These are phyloP conservation scores for Melangyna quadrimaculata DNA, from an alignment of 2,888 invertebrate genomes.

Conservation along the genomic window DNA sequence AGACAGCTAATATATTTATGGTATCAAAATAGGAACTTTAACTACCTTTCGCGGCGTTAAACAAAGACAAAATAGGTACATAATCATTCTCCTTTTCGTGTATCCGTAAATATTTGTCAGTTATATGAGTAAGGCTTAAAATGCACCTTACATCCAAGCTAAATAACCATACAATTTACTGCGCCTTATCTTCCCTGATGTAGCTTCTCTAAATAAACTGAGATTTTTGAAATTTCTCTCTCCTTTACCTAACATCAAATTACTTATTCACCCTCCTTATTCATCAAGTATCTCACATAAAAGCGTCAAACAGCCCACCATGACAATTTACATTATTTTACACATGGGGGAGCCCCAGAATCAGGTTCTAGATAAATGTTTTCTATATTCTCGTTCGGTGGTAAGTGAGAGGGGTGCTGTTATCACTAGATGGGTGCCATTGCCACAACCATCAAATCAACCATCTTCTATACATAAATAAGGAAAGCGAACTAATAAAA, in stretches of 20 bases:
- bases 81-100: background rate
- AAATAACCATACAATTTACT: conserved; percentile 35
- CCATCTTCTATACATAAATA: no score
- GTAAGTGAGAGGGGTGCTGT: background rate
- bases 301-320: conserved; percentile 37
- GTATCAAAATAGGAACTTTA: background rate
- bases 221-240: conserved; percentile 48
- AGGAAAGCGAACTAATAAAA: no score
- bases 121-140: background rate
- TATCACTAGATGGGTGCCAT: conserved; percentile 31
- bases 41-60: background rate
- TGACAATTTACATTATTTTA: no score
- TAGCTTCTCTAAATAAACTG: conserved; percentile 7
- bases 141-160: background rate
- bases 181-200: background rate
- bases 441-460: no score
- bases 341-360: no score
- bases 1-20: conserved; percentile 4
- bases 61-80: background rate
- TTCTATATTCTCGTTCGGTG: background rate
- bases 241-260: conserved; percentile 23
- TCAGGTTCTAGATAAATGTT: no score
- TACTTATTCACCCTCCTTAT: conserved; percentile 42
- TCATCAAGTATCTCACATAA: conserved; percentile 34
- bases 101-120: background rate